Evolutionary conservation across 2,797 vertebrate species (phyloP), one percentile per base, ranked within the genome.

Genomic region (Melanotaenia trifasciata): DNA sequence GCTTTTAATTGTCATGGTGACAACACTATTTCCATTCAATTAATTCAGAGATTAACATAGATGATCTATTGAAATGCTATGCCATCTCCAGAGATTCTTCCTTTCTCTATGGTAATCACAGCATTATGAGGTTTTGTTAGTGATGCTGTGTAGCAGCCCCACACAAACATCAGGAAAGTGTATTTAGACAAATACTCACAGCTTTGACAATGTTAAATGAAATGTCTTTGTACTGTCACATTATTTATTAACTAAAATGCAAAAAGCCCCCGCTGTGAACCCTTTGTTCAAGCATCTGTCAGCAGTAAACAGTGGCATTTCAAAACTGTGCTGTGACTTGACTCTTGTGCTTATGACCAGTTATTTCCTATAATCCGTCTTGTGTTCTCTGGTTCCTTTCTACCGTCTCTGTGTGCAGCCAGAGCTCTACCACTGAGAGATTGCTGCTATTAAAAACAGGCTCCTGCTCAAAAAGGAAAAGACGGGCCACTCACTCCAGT

Each of bases 361-460:
- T 70, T 84, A 74, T 83, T 86, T 80, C 62, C 83, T 70, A 67
- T 80, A 76, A 89, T 90, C 84, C 68, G 74, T 84, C 67, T 84
- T 73, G 22, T 64, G 70, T 61, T 76, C 58, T 72, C 69, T 35
- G 51, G 64, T 63, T 87, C 66, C 54, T 80, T 60, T 70, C 65
- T 50, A 65, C 70, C 66, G 16, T 64, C 64, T 67, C 53, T 51
- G 54, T 76, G 71, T 81, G 72, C 79, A 83, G 72, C 61, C 59
- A 47, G 47, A 67, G 40, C 74, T 75, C 50, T 7, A 51, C 66
- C 35, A 26, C 68, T 83, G 84, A 90, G 68, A 67, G 82, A 87
- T 84, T 74, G 74, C 78, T 64, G 58, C 79, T 79, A 83, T 87
- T 77, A 86, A 84, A 84, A 86, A 64, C 59, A 57, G 28, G 64